A percentile compares a stretch with the other conserved stretches of the same genome.
phyloP scores from a whole-genome alignment of 2,888 invertebrate species.

The Clanis bilineata region DNA sequence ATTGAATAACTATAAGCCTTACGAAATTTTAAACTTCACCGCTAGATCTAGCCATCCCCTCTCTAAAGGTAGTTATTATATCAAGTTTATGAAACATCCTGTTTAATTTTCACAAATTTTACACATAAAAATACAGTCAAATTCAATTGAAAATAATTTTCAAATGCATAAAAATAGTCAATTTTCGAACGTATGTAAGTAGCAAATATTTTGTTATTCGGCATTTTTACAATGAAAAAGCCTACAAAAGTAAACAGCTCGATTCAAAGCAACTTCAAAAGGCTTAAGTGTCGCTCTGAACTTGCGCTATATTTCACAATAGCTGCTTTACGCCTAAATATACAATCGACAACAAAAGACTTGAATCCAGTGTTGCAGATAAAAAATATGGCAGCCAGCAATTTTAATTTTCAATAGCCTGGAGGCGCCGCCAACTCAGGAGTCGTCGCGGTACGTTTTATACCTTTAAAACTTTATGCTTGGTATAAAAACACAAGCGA shows the following conservation, averaged over 20 bases:
- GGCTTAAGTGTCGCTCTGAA: background rate
- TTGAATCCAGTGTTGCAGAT: slow-evolving; percentile 56
- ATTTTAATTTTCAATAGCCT: slow-evolving; percentile 78
- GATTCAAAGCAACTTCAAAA: background rate
- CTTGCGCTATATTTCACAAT: slow-evolving; percentile 12
- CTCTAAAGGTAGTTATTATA: too few relatives aligned
- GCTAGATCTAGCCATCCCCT: too few relatives aligned
- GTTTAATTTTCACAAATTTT: too few relatives aligned
- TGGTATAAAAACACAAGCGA: slow-evolving; percentile 33
- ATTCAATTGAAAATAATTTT: too few relatives aligned
- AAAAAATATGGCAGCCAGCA: slow-evolving; percentile 62
- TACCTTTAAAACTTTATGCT: slow-evolving; percentile 46
- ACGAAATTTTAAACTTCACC: too few relatives aligned
- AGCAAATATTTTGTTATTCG: background rate
- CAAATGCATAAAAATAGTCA: too few relatives aligned
- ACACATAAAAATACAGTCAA: too few relatives aligned
- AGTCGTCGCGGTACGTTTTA: slow-evolving; percentile 61
- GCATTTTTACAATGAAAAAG: background rate
- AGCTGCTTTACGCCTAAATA: slow-evolving; percentile 27
- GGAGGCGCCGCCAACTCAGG: slow-evolving; percentile 62
- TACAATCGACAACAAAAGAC: slow-evolving; percentile 46
- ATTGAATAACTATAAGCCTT: too few relatives aligned
- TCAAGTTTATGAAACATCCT: too few relatives aligned
- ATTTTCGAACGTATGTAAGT: background rate
- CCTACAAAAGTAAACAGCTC: background rate